Evolutionary conservation across 2,888 invertebrate species (phyloP).

Genomic region (Lasius platythorax): DNA sequence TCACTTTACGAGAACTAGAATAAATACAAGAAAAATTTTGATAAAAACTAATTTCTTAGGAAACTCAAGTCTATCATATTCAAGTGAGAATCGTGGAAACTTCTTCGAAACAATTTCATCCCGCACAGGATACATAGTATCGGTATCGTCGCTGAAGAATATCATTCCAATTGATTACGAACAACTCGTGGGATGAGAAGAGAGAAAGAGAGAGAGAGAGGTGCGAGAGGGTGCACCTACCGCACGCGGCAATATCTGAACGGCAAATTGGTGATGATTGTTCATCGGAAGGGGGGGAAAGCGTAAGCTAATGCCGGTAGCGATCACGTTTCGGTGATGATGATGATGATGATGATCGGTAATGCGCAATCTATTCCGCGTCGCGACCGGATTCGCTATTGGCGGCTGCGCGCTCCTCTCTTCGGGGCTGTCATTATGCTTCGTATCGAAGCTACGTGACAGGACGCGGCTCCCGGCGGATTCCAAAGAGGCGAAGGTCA

Average conservation of each 20-base stretch:
- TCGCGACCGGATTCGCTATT: slow-evolving; percentile 54
- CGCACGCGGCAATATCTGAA: slow-evolving; percentile 54
- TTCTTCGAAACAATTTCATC: neutral
- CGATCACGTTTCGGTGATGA: slow-evolving; percentile 72
- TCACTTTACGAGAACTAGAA: neutral
- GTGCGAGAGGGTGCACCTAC: slow-evolving; percentile 7
- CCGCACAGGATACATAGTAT: neutral
- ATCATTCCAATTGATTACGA: slow-evolving; percentile 28
- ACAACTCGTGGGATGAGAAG: neutral
- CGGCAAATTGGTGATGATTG: slow-evolving; percentile 68
- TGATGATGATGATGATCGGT: slow-evolving; percentile 17
- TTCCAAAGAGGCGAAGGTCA: slow-evolving; percentile 57
- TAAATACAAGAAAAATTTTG: neutral
- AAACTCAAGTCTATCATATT: neutral
- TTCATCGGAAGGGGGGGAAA: slow-evolving; percentile 23
- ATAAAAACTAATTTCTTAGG: neutral
- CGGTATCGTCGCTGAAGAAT: neutral
- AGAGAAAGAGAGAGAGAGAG: neutral
- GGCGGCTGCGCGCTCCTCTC: slow-evolving; percentile 23
- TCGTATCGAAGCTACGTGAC: slow-evolving; percentile 63
- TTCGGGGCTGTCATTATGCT: slow-evolving; percentile 63
- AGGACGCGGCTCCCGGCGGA: slow-evolving; percentile 50
- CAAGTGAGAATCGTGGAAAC: neutral
- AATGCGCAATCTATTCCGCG: slow-evolving; percentile 70
- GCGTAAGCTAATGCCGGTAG: slow-evolving; percentile 73